Conservation (phyloP, 1,140 invertebrate genomes). For the Solen grandis region DNA sequence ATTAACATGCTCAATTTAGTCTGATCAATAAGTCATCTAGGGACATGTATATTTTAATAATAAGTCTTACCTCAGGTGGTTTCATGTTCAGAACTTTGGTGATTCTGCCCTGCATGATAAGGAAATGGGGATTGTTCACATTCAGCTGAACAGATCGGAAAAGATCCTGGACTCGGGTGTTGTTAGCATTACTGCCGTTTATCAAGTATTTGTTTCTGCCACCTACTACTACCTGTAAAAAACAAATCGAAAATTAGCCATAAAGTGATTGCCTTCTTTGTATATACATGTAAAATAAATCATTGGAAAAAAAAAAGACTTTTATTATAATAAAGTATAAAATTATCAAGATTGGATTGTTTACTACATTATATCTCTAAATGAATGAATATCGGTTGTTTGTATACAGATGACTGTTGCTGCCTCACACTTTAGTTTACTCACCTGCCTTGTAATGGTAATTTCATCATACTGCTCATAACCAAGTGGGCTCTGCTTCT, state of each 20-base stretch:
- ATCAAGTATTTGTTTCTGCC: constrained; percentile 95
- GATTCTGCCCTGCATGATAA: constrained; percentile 99
- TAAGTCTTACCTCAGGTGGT: constrained; percentile 90
- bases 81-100: constrained; percentile 99
- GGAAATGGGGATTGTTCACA: constrained; percentile 99
- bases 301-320: neutral
- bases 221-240: constrained; percentile 84
- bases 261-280: neutral
- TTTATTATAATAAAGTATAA: too few species aligned
- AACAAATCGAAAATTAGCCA: neutral
- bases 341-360: too few species aligned
- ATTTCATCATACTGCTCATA: constrained; percentile 97
- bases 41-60: too few species aligned
- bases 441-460: constrained; percentile 94
- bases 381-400: neutral
- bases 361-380: neutral
- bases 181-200: constrained; percentile 94
- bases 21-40: too few species aligned
- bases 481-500: constrained; percentile 91
- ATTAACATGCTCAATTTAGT: too few species aligned
- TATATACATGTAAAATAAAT: neutral
- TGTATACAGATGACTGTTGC: neutral
- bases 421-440: too few species aligned
- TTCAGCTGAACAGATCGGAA: constrained; percentile 98
- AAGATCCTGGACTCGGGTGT: constrained; percentile 94